phyloP scores from a whole-genome alignment of 1,140 invertebrate species.

The Ceratina japonica region DNA sequence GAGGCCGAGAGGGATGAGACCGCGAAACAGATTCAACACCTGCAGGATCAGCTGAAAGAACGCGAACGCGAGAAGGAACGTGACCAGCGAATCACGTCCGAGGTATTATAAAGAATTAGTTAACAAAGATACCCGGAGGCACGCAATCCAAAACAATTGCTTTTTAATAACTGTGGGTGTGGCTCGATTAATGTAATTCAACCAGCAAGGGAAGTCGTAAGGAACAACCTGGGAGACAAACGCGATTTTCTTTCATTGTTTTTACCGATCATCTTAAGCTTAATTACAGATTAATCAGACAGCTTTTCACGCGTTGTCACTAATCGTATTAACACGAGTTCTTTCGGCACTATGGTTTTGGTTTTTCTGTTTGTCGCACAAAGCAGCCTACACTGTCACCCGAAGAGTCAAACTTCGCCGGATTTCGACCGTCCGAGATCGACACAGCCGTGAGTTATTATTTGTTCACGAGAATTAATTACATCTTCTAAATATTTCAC shows the following conservation, averaged over 20 bases:
- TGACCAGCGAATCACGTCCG: conserved; percentile 73
- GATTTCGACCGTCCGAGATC: conserved; percentile 69
- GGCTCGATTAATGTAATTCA: conserved; percentile 8
- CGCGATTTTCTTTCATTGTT: not conserved
- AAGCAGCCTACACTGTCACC: conserved; percentile 74
- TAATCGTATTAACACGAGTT: conserved; percentile 73
- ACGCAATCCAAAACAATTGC: not conserved
- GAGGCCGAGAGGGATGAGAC: conserved; percentile 90
- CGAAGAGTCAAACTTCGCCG: conserved; percentile 65
- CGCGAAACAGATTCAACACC: conserved; percentile 81
- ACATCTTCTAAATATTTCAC: conserved; percentile 16
- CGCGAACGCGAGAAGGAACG: conserved; percentile 82
- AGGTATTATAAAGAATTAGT: conserved; percentile 66
- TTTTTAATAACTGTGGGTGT: not conserved
- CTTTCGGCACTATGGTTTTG: conserved; percentile 77
- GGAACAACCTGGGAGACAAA: conserved; percentile 1
- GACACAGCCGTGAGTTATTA: conserved; percentile 71
- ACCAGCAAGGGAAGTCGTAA: not conserved
- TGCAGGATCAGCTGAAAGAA: conserved; percentile 83
- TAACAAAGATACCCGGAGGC: not conserved
- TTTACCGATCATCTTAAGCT: not conserved
- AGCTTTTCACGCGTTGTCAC: conserved; percentile 69
- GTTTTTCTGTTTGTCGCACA: conserved; percentile 76
- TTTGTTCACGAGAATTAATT: conserved; percentile 50
- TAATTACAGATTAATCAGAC: conserved; percentile 13